A percentile compares a stretch with the other conserved stretches of the same genome.
Conservation (phyloP, 2,113 vertebrate species). For the Thalassarche chlororhynchos region DNA sequence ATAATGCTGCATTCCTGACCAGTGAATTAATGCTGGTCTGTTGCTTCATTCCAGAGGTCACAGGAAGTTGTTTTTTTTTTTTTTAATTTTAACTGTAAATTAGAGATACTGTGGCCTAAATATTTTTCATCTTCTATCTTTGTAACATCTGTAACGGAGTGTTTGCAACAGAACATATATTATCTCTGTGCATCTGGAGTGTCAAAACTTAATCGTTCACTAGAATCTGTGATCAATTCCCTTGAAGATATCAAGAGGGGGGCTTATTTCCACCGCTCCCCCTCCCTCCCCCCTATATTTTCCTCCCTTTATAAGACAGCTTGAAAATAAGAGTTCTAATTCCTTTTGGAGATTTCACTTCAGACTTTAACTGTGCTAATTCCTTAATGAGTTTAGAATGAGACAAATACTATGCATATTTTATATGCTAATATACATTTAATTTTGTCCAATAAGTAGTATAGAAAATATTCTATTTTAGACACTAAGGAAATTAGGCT, state of each 20-base stretch:
- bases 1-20: neutral
- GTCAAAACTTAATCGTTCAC: neutral
- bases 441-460: neutral
- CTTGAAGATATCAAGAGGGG: neutral
- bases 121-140: neutral
- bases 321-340: neutral
- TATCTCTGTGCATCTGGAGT: neutral
- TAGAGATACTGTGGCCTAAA: neutral
- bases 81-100: neutral
- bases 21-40: neutral
- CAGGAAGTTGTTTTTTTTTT: neutral
- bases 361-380: neutral
- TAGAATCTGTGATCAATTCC: neutral
- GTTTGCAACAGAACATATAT: neutral
- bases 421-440: neutral
- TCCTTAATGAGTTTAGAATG: neutral
- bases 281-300: rapidly evolving
- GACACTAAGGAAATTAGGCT: neutral
- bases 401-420: neutral
- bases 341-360: neutral
- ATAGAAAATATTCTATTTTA: neutral
- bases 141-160: neutral
- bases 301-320: neutral
- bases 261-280: neutral
- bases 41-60: neutral